These are phyloP conservation scores for Melanotaenia trifasciata DNA, from an alignment of 2,797 vertebrate species.

Conservation along the genomic window DNA sequence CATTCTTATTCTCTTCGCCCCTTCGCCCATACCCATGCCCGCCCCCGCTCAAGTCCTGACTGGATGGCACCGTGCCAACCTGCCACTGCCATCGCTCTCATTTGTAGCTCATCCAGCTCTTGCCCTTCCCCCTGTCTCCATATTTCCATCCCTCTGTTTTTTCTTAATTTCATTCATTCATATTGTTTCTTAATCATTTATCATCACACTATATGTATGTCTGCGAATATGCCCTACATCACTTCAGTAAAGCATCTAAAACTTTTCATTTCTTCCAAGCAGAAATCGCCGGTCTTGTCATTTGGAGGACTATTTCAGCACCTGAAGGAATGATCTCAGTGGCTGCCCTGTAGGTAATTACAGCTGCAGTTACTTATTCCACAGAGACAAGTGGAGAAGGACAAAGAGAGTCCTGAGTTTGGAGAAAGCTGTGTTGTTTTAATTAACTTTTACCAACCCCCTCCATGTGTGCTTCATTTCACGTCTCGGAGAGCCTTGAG, in stretches of 20 bases:
- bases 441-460: slow-evolving; percentile 79
- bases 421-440: slow-evolving; percentile 77
- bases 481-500: slow-evolving; percentile 46
- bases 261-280: slow-evolving; percentile 31
- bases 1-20: slow-evolving; percentile 82
- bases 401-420: slow-evolving; percentile 69
- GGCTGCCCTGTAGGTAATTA: slow-evolving; percentile 72
- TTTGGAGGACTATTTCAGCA: slow-evolving; percentile 62
- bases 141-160: slow-evolving; percentile 72
- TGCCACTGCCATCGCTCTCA: slow-evolving; percentile 94
- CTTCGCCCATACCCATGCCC: slow-evolving; percentile 84
- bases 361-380: slow-evolving; percentile 75
- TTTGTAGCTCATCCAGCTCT: slow-evolving; percentile 92
- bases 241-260: background rate
- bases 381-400: slow-evolving; percentile 68
- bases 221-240: slow-evolving; percentile 3
- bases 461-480: slow-evolving; percentile 52
- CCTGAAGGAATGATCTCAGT: slow-evolving; percentile 71
- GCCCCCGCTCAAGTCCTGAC: slow-evolving; percentile 95
- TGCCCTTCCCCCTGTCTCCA: slow-evolving; percentile 88
- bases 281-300: slow-evolving; percentile 27
- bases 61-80: slow-evolving; percentile 99
- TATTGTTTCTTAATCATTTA: slow-evolving; percentile 60
- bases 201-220: slow-evolving; percentile 30
- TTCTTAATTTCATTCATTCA: slow-evolving; percentile 64